Evolutionary conservation across 2,888 invertebrate species (phyloP).

Genomic region (Sesia bembeciformis): DNA sequence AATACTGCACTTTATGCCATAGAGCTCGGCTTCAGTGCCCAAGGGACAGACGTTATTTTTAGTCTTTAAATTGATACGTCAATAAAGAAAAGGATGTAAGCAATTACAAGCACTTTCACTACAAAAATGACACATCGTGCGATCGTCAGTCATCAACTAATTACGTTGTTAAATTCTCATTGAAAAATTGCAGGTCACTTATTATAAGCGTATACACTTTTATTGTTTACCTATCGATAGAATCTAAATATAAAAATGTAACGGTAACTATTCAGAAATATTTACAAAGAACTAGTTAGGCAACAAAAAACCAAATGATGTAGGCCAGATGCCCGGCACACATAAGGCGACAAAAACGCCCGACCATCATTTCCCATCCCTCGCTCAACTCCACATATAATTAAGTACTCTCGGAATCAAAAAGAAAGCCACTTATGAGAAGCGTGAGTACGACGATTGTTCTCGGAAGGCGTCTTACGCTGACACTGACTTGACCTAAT

Average conservation of each 20-base stretch:
- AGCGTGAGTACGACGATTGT: conserved; percentile 66
- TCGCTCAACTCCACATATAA: conserved; percentile 51
- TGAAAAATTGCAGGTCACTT: too few relatives aligned
- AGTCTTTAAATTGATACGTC: conserved; percentile 64
- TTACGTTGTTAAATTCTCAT: too few relatives aligned
- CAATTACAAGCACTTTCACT: conserved; percentile 66
- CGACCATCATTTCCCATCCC: conserved; percentile 18
- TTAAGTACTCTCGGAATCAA: conserved; percentile 53
- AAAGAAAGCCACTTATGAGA: conserved; percentile 62
- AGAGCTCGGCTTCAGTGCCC: conserved; percentile 35
- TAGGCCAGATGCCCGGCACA: conserved; percentile 30
- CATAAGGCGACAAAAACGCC: conserved; percentile 14
- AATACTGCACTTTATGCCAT: conserved; percentile 69
- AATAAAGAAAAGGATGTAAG: conserved; percentile 68
- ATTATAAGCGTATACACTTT: too few relatives aligned
- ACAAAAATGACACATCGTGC: conserved; percentile 18
- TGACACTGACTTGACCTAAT: conserved; percentile 67
- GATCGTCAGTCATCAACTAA: too few relatives aligned
- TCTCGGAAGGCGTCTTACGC: conserved; percentile 58
- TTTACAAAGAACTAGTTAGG: background rate
- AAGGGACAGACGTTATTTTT: conserved; percentile 64
- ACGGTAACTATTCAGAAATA: background rate
- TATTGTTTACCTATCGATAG: background rate
- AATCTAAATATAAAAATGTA: background rate
- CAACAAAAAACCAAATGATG: conserved; percentile 18